A percentile compares a stretch with the other conserved stretches of the same genome.
phyloP scores from a whole-genome alignment of 2,888 invertebrate species.

The Drosophila fungiperda region DNA sequence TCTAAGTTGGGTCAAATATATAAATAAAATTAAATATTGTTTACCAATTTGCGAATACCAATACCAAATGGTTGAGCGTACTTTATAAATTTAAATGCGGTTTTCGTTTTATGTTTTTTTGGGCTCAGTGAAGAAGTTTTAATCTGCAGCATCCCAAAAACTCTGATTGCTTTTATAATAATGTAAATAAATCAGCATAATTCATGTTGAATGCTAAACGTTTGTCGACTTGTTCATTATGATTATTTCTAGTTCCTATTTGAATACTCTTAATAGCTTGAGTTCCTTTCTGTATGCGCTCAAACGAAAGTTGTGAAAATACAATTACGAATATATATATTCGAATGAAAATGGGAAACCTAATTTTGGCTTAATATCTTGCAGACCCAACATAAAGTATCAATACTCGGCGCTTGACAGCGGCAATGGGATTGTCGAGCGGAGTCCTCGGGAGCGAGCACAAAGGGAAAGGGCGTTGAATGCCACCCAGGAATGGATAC shows the following conservation, averaged over 20 bases:
- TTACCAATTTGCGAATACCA: slow-evolving; percentile 8
- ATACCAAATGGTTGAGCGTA: slow-evolving; percentile 7
- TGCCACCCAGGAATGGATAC: slow-evolving; percentile 87
- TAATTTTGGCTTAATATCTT: slow-evolving; percentile 31
- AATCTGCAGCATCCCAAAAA: slow-evolving; percentile 7
- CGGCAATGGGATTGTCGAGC: slow-evolving; percentile 87
- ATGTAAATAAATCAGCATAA: slow-evolving; percentile 50
- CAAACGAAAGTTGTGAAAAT: slow-evolving; percentile 11
- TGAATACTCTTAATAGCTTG: slow-evolving; percentile 42
- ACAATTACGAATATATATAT: neutral
- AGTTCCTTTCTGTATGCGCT: slow-evolving; percentile 53
- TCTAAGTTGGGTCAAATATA: neutral
- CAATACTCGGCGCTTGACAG: slow-evolving; percentile 89
- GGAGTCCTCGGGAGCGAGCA: slow-evolving; percentile 88
- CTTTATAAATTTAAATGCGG: neutral
- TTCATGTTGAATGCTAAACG: slow-evolving; percentile 33
- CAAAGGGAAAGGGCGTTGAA: slow-evolving; percentile 89
- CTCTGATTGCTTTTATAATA: slow-evolving; percentile 19
- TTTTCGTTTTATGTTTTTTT: slow-evolving; percentile 12
- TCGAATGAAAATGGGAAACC: neutral
- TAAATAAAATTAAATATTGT: neutral
- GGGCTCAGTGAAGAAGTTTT: slow-evolving; percentile 26
- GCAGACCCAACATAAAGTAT: slow-evolving; percentile 84
- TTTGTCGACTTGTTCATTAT: slow-evolving; percentile 24
- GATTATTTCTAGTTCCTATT: slow-evolving; percentile 49